phyloP scores from a whole-genome alignment of 1,140 invertebrate species.

The Zaprionus ghesquierei region DNA sequence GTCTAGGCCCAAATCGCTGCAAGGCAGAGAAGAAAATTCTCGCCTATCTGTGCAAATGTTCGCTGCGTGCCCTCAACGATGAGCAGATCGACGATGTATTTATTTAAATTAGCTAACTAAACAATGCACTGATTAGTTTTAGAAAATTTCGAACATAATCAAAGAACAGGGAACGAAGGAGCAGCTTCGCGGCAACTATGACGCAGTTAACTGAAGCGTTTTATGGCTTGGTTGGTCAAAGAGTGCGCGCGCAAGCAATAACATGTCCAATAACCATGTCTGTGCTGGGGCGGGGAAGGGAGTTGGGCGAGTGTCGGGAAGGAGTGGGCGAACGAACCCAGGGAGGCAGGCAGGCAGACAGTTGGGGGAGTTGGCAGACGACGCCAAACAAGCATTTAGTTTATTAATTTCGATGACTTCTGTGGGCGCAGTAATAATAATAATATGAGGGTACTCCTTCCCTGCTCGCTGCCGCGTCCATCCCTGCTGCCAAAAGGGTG shows the following conservation, averaged over 20 bases:
- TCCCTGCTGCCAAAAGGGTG: background rate
- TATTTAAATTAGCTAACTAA: constrained; percentile 38
- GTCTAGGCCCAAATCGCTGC: constrained; percentile 56
- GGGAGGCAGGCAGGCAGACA: background rate
- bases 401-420: constrained; percentile 72
- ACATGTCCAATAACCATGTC: constrained; percentile 73
- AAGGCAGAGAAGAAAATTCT: constrained; percentile 71
- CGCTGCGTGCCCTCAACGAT: constrained; percentile 59
- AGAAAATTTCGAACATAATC: background rate
- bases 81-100: constrained; percentile 70
- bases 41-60: constrained; percentile 72
- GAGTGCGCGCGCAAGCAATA: constrained; percentile 78
- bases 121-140: constrained; percentile 2
- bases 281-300: constrained; percentile 2
- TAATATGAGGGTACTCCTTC: constrained; percentile 31
- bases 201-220: constrained; percentile 54
- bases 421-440: constrained; percentile 41
- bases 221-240: constrained; percentile 53
- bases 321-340: background rate
- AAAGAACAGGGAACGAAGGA: background rate
- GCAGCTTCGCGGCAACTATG: constrained; percentile 50
- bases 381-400: constrained; percentile 78
- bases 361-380: constrained; percentile 8
- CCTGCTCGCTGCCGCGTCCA: background rate
- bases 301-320: background rate